Percentiles rank a stretch among this genome's conserved stretches.
phyloP scores from a whole-genome alignment of 2,888 invertebrate genomes.

The Allophyes oxyacanthae region DNA sequence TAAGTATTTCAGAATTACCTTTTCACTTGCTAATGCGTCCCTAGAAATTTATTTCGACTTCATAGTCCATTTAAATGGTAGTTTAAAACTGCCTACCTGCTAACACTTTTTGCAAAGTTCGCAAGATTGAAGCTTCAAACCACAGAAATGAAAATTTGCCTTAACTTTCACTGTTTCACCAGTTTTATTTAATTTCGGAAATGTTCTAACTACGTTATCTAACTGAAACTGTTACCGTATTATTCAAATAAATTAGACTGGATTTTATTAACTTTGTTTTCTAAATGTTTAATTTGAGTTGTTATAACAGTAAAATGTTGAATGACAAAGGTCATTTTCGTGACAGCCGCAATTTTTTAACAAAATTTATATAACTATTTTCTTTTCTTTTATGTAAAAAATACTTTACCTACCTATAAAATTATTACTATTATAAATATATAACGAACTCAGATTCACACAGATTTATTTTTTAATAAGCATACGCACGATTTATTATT shows the following conservation, averaged over 20 bases:
- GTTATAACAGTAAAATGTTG: conserved; percentile 9
- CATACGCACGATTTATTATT: too few species aligned
- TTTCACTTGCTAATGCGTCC: conserved; percentile 6
- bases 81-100: conserved; percentile 26
- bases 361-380: too few species aligned
- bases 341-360: too few species aligned
- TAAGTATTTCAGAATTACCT: conserved; percentile 79
- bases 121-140: conserved; percentile 39
- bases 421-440: too few species aligned
- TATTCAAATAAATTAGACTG: conserved; percentile 47
- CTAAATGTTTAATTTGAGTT: conserved; percentile 40
- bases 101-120: conserved; percentile 44
- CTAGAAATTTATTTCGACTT: conserved; percentile 27
- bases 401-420: too few species aligned
- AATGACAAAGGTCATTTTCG: neutral
- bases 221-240: conserved; percentile 35
- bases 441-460: too few species aligned
- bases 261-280: conserved; percentile 41
- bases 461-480: too few species aligned
- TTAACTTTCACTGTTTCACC: conserved; percentile 36
- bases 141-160: conserved; percentile 47
- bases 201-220: conserved; percentile 45
- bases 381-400: too few species aligned
- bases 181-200: conserved; percentile 51
- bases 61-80: conserved; percentile 15